These are phyloP conservation scores for Tetanocera ferruginea DNA, from an alignment of 2,888 invertebrate species.

Conservation along the genomic window DNA sequence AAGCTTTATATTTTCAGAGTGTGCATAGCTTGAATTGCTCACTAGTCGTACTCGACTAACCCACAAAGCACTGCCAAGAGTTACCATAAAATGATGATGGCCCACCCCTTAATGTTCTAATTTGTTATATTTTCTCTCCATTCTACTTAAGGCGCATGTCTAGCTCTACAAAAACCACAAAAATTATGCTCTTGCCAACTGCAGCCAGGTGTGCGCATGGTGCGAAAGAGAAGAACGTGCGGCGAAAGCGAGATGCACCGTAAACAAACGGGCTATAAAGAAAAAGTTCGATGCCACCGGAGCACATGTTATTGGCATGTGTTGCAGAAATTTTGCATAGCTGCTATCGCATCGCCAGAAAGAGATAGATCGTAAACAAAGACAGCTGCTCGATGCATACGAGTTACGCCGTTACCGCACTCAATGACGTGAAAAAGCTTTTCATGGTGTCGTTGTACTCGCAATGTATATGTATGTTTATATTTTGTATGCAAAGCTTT, in stretches of 20 bases:
- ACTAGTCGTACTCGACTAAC: too few species aligned
- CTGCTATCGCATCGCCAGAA: conserved; percentile 56
- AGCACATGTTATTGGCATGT: not conserved
- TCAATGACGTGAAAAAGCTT: conserved; percentile 5
- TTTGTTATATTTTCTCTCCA: not conserved
- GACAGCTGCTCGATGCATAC: conserved; percentile 58
- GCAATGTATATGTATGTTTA: conserved; percentile 34
- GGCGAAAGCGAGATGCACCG: conserved; percentile 56
- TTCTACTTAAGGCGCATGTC: not conserved
- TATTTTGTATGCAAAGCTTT: conserved; percentile 45
- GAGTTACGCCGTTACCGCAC: not conserved
- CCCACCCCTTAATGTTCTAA: too few species aligned
- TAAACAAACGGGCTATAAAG: conserved; percentile 55
- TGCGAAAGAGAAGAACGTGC: not conserved
- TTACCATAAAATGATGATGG: too few species aligned
- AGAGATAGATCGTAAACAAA: conserved; percentile 66
- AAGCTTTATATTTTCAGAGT: too few species aligned
- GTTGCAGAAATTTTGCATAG: conserved; percentile 1
- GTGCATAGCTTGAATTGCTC: too few species aligned
- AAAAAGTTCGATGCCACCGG: conserved; percentile 9
- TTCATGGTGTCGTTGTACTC: conserved; percentile 48
- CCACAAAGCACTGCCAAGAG: too few species aligned
- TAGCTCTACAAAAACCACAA: not conserved
- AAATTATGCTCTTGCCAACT: not conserved
- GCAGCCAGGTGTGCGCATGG: not conserved